Evolutionary conservation across 2,797 vertebrate genomes (phyloP), one percentile per base, ranked within the genome.

Genomic region (Rhynchonycteris naso): DNA sequence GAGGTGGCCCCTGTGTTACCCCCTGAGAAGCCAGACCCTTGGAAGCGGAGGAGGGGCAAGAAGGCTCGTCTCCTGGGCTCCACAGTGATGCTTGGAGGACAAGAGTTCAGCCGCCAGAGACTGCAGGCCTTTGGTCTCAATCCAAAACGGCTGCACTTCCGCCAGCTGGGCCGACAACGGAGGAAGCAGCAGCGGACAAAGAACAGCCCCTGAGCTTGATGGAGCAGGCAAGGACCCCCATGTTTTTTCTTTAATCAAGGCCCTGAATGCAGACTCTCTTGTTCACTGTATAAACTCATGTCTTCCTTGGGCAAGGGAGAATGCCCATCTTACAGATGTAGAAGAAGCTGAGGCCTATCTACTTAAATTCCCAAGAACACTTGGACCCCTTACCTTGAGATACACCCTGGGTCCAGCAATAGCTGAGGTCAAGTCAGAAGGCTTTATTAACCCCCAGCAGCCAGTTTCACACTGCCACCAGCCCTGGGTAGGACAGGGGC

Each of bases 111-210:
- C 79, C 97, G 98, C 66, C 98, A 99, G 97, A 98, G 99, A 96
- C 98, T 99, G 85, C 98, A 98, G 96, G 99, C 99, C 0, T 99
- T 99, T 0, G 99, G 99, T 7, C 98, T 99, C 81, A 99, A 99
- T 96, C 99, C 99, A 47, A 99, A 99, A 96, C 98, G 98, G 87
- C 96, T 99, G 75, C 98, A 98, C 95, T 99, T 99, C 98, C 98
- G 98, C 89, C 99, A 99, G 98, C 98, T 99, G 1, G 98, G 98
- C 96, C 95, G 96, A 7, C 98, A 97, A 82, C 91, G 0, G 96
- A 97, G 94, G 97, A 98, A 97, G 98, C 98, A 88, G 93, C 28
- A 72, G 97, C 98, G 98, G 43, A 63, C 30, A 22, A 87, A 84
- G 81, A 68, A 58, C 1, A 2, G 26, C 33, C 43, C 88, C 30